These are phyloP conservation scores for Kuschelorhynchus macadamiae DNA, from an alignment of 2,888 invertebrate genomes.

Conservation along the genomic window DNA sequence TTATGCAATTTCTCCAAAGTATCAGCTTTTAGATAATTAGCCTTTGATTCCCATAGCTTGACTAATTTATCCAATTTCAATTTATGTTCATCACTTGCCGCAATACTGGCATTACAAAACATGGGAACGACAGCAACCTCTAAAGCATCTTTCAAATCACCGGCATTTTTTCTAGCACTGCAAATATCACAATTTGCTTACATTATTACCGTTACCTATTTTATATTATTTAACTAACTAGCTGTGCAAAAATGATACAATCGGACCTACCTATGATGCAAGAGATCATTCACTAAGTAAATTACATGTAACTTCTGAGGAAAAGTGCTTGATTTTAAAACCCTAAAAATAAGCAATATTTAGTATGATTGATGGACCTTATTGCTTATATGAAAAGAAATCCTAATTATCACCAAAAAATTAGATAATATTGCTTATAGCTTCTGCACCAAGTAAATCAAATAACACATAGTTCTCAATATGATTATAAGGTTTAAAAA, in stretches of 20 bases:
- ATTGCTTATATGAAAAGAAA: too few species aligned
- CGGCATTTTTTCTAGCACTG: conserved; percentile 96
- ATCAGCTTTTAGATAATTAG: conserved; percentile 86
- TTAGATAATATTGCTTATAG: too few species aligned
- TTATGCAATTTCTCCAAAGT: conserved; percentile 90
- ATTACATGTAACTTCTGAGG: conserved; percentile 96
- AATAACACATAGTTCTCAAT: too few species aligned
- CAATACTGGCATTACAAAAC: conserved; percentile 94
- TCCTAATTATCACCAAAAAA: too few species aligned
- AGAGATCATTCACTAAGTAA: conserved; percentile 98
- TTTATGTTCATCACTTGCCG: conserved; percentile 89
- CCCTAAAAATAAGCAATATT: conserved; percentile 72
- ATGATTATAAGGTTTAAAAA: too few species aligned
- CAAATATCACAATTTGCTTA: conserved; percentile 46
- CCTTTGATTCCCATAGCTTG: conserved; percentile 97
- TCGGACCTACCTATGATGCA: conserved; percentile 93
- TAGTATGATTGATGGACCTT: too few species aligned
- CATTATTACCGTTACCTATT: neutral
- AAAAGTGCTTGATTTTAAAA: conserved; percentile 80
- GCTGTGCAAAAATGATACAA: neutral
- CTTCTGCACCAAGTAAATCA: too few species aligned
- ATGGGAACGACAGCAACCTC: conserved; percentile 93
- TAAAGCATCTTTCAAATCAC: conserved; percentile 92
- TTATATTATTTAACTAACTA: too few species aligned
- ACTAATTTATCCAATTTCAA: conserved; percentile 93